Percentiles rank a stretch among this genome's conserved stretches.
Evolutionary conservation across 92 coral and sea anemone genomes (phyloP).

Genomic region (Desmophyllum pertusum): DNA sequence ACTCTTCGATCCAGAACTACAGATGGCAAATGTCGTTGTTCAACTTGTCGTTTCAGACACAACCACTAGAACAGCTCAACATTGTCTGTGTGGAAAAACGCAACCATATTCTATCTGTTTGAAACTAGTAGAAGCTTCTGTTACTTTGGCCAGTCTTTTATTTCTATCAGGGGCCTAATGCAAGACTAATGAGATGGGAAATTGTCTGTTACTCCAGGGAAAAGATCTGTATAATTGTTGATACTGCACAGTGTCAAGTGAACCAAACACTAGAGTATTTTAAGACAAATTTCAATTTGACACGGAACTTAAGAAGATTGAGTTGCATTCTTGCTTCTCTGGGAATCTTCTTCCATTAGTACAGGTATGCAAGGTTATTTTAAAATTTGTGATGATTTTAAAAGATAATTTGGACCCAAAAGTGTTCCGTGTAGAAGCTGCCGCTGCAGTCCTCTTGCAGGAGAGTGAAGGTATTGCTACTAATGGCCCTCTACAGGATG

Average conservation of each 20-base stretch:
- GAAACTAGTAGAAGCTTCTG: neutral
- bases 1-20: conserved; percentile 10
- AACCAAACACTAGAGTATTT: neutral
- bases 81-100: conserved; percentile 29
- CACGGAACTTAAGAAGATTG: conserved; percentile 17
- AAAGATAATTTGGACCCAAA: neutral
- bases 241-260: conserved; percentile 30
- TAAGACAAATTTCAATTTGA: conserved; percentile 23
- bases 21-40: conserved; percentile 39
- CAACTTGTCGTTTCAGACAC: conserved; percentile 26
- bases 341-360: neutral
- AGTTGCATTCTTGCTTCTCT: neutral
- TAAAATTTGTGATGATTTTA: neutral
- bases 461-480: neutral
- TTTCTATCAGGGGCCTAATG: neutral
- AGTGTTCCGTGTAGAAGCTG: neutral
- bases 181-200: neutral
- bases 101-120: neutral
- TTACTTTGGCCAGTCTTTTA: neutral
- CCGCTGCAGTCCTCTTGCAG: neutral
- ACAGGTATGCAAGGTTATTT: neutral
- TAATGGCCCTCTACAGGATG: neutral
- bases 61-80: conserved; percentile 27
- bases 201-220: neutral
- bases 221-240: neutral